Base-by-base conservation (phyloP, 2,888 invertebrate genomes). In the Cryptocheilus praepositus region DNA sequence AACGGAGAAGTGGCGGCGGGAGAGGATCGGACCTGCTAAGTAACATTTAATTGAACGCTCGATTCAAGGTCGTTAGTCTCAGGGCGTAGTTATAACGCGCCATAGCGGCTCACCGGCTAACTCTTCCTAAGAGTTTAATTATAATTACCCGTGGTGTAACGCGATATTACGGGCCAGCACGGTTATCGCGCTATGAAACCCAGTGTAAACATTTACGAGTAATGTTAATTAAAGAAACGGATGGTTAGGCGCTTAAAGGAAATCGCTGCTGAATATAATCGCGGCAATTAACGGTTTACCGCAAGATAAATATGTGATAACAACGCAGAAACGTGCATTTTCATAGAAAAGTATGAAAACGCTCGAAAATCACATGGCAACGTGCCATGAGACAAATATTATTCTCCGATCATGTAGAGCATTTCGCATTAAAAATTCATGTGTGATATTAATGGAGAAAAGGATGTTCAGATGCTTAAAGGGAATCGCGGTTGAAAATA, bases 1-100 rank as follows among this genome's bases (percentile, higher is more conserved):
- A 8, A 16, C 2, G 52, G 18, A 11, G 36, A 22, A 61, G 45
- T 11, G 28, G 16, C 49, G 28, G 28, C 21, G 57, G 25, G 45
- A 44, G 15, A 49, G 49, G 44, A 18, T 72, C 61, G 68, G 65
- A 62, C 62, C 65, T 62, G 73, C 81, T 86, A 86, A 86, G 83
- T 84, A 84, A 83, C 82, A 81, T 85, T 85, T 86, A 85, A 86
- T 84, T 82, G 83, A 84, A 83, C 82, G 81, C 75, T 81, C 83
- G 75, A 84, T 86, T 83, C 80, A 78, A 83, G 81, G 84, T 85
- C 81, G 82, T 86, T 85, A 86, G 82, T 72, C 76, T 70, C 60
- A 77, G 72, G 70, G 68, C 75, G 82, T 83, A 77, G 80, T 81
- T 83, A 79, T 68, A 77, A 65, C 81, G 11, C 19, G 19, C 15